phyloP scores from a whole-genome alignment of 2,113 vertebrate species.

The Ceyx cyanopectus region DNA sequence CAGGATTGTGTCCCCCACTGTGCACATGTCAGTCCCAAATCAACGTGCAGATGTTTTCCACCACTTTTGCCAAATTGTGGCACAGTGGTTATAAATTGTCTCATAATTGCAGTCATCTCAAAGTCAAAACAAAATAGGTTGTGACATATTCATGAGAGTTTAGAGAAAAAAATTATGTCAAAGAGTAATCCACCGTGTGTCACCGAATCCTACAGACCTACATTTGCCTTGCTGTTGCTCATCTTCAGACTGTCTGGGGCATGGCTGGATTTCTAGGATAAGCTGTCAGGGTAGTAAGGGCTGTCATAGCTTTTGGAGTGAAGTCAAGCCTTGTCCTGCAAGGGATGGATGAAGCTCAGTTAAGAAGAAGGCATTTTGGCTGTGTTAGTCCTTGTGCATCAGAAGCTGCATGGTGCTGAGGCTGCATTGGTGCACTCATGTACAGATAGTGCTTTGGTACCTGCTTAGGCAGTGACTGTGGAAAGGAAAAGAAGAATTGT shows the following conservation, averaged over 20 bases:
- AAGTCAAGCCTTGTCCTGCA: background rate
- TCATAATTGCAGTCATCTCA: background rate
- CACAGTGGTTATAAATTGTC: background rate
- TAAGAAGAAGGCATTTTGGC: background rate
- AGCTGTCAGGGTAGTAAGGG: background rate
- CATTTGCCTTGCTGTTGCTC: background rate
- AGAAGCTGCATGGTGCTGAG: background rate
- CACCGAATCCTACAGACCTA: background rate
- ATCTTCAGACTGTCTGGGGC: background rate
- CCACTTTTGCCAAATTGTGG: background rate
- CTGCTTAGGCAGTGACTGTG: background rate
- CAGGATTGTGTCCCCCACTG: background rate
- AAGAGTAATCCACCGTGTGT: background rate
- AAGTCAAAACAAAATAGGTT: background rate
- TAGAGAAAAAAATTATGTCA: background rate
- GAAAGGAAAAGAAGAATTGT: background rate
- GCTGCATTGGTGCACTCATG: accelerated
- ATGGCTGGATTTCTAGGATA: background rate
- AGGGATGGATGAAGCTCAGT: background rate
- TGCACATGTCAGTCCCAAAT: background rate
- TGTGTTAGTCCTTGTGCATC: background rate
- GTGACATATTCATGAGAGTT: background rate
- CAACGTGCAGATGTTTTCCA: background rate
- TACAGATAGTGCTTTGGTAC: background rate
- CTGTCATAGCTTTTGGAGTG: background rate